These are phyloP conservation scores for Solea solea DNA, from an alignment of 2,113 vertebrate genomes.

Conservation along the genomic window DNA sequence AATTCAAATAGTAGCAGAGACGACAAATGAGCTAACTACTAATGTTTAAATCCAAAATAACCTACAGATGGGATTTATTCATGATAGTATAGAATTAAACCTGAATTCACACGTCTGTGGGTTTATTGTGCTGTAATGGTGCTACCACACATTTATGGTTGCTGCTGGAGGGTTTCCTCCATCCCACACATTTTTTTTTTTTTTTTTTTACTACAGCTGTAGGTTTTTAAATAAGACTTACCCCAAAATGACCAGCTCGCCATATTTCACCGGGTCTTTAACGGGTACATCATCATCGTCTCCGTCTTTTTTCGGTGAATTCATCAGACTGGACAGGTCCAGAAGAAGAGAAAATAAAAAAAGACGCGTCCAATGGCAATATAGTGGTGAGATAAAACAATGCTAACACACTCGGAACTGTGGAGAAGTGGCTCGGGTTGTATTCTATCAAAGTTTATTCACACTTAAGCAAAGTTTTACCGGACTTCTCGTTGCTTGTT, in stretches of 20 bases:
- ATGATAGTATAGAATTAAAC: not conserved
- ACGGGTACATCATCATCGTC: conserved; percentile 86
- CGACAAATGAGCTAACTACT: not conserved
- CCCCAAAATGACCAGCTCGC: conserved; percentile 94
- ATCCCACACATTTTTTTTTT: conserved; percentile 5
- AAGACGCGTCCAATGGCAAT: conserved; percentile 49
- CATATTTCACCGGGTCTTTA: conserved; percentile 96
- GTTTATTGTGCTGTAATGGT: conserved; percentile 24
- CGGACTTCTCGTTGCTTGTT: conserved; percentile 53
- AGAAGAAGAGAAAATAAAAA: conserved; percentile 36
- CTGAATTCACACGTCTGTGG: conserved; percentile 4
- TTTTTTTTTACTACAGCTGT: not conserved
- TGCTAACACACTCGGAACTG: conserved; percentile 68
- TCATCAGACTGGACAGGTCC: conserved; percentile 86
- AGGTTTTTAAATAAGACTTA: conserved; percentile 76
- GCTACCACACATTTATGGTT: conserved; percentile 16
- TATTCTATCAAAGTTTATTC: conserved; percentile 64
- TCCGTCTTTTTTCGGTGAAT: conserved; percentile 91
- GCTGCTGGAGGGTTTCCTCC: conserved; percentile 1
- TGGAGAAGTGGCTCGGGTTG: conserved; percentile 42
- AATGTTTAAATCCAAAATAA: not conserved
- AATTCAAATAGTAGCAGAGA: not conserved
- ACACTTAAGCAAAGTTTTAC: conserved; percentile 67
- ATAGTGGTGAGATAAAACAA: conserved; percentile 69
- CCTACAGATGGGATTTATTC: not conserved